A percentile compares a stretch with the other conserved stretches of the same genome.
These are phyloP conservation scores for Hesperia comma DNA, from an alignment of 2,888 invertebrate genomes.

Conservation along the genomic window DNA sequence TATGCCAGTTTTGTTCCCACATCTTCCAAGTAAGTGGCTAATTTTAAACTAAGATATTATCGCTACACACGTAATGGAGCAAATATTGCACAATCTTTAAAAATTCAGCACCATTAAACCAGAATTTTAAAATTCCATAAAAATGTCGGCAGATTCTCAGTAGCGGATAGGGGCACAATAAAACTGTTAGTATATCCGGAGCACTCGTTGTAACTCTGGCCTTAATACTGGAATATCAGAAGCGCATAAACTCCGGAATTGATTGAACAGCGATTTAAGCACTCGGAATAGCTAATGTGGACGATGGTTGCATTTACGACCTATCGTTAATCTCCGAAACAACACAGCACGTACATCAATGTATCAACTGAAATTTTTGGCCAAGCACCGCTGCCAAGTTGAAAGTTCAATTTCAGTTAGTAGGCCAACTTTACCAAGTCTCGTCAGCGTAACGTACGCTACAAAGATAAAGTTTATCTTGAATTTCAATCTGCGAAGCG, in stretches of 20 bases:
- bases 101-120: not conserved
- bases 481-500: constrained; percentile 34
- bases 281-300: constrained; percentile 22
- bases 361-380: constrained; percentile 36
- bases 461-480: constrained; percentile 37
- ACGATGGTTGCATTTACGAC: constrained; percentile 32
- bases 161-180: constrained; percentile 5
- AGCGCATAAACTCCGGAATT: constrained; percentile 23
- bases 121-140: constrained; percentile 6
- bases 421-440: constrained; percentile 35
- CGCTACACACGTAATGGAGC: not conserved
- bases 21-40: not conserved
- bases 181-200: not conserved
- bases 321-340: constrained; percentile 35
- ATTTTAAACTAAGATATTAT: not conserved
- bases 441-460: constrained; percentile 34
- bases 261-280: constrained; percentile 17
- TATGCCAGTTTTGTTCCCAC: not conserved
- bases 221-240: constrained; percentile 5
- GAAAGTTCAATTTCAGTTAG: constrained; percentile 37
- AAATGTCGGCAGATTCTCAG: not conserved
- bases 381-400: constrained; percentile 31
- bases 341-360: constrained; percentile 36
- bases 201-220: not conserved
- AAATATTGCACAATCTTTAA: not conserved